Evolutionary conservation across 1,140 invertebrate genomes (phyloP).

Genomic region (Drosophila kohkoa): DNA sequence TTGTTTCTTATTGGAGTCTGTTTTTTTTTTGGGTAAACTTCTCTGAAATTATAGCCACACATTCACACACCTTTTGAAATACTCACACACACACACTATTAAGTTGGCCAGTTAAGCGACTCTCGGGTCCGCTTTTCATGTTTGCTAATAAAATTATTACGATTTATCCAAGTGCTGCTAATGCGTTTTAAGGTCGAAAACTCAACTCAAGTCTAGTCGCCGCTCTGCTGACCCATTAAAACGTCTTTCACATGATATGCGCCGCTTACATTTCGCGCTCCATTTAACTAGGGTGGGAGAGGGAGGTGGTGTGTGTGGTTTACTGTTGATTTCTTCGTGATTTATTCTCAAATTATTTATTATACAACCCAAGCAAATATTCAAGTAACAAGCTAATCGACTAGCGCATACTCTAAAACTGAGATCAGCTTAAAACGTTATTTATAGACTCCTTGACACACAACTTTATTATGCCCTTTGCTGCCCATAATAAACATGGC

Average conservation of each 20-base stretch:
- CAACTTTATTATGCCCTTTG: conserved; percentile 26
- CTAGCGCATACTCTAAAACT: conserved; percentile 13
- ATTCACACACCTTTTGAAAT: conserved; percentile 66
- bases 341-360: conserved; percentile 59
- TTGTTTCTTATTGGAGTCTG: conserved; percentile 37
- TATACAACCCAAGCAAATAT: conserved; percentile 53
- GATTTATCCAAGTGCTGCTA: conserved; percentile 70
- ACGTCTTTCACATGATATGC: conserved; percentile 56
- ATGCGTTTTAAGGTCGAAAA: conserved; percentile 77
- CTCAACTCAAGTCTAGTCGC: not conserved
- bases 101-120: conserved; percentile 45
- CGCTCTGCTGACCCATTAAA: conserved; percentile 71
- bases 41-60: conserved; percentile 66
- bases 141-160: conserved; percentile 83
- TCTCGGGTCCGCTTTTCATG: conserved; percentile 58
- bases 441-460: conserved; percentile 11
- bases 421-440: conserved; percentile 4
- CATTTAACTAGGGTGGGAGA: conserved; percentile 63
- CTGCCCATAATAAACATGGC: conserved; percentile 15
- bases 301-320: not conserved
- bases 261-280: conserved; percentile 72
- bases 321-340: conserved; percentile 45
- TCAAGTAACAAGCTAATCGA: conserved; percentile 14
- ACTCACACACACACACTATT: not conserved
- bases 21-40: conserved; percentile 55